Percentiles rank a stretch among this genome's conserved stretches.
phyloP scores from a whole-genome alignment of 2,113 vertebrate genomes.

The Poeciliopsis occidentalis region DNA sequence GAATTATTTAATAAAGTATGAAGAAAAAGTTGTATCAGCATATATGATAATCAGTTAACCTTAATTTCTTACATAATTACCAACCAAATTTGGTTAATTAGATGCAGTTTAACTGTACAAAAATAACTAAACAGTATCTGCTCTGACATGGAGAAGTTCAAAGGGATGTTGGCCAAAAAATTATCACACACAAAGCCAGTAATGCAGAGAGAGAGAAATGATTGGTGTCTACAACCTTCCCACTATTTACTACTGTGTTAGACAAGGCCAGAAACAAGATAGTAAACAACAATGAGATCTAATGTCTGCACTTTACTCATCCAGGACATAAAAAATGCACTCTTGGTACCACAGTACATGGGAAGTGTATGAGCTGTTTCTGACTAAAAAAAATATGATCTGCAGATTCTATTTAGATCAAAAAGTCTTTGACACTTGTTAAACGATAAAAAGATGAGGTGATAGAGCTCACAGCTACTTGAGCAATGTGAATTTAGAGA shows the following conservation, averaged over 20 bases:
- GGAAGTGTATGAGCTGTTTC: background rate
- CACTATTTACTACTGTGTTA: background rate
- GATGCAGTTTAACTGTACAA: background rate
- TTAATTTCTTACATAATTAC: background rate
- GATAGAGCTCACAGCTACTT: background rate
- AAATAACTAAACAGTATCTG: background rate
- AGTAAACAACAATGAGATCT: background rate
- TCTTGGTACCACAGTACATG: background rate
- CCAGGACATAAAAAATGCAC: background rate
- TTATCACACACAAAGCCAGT: background rate
- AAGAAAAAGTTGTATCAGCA: background rate
- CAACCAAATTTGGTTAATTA: background rate
- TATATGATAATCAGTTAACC: background rate
- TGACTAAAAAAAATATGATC: background rate
- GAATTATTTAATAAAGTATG: background rate
- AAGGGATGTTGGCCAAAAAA: background rate
- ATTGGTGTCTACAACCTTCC: background rate
- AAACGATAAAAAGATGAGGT: constrained; percentile 10
- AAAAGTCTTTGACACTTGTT: constrained; percentile 2
- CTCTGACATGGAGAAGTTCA: background rate
- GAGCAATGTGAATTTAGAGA: background rate
- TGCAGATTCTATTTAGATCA: constrained; percentile 1
- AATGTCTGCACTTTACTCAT: background rate
- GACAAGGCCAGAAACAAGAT: constrained; percentile 2
- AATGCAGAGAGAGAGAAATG: background rate